phyloP scores from a whole-genome alignment of 2,797 vertebrate species.

The Falco rusticolus region DNA sequence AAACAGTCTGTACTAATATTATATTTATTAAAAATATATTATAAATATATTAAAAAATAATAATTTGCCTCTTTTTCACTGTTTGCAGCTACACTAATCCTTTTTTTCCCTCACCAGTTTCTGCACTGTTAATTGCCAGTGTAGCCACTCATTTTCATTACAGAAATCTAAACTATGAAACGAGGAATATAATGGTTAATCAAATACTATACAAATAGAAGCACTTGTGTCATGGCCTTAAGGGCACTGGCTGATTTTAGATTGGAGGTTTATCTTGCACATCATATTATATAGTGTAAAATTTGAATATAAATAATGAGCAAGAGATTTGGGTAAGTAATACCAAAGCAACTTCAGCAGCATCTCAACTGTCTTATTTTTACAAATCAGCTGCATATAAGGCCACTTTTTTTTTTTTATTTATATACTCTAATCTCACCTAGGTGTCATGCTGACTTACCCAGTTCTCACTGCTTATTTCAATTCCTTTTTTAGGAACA shows the following conservation, averaged over 20 bases:
- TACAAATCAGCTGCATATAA: not conserved
- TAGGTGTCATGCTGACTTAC: not conserved
- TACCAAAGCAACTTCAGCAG: not conserved
- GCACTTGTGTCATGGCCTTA: not conserved
- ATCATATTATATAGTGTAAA: conserved; percentile 7
- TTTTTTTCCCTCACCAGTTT: not conserved
- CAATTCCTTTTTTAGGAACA: not conserved
- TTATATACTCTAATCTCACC: not conserved
- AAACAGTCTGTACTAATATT: not conserved
- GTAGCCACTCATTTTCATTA: conserved; percentile 1
- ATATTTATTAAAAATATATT: too few species aligned
- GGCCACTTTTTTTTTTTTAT: not conserved
- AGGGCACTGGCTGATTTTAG: conserved; percentile 16
- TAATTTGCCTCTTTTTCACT: not conserved
- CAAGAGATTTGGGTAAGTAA: not conserved
- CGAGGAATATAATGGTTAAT: conserved; percentile 26
- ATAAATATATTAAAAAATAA: not conserved
- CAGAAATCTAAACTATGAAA: not conserved
- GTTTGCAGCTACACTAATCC: not conserved
- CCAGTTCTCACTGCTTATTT: not conserved
- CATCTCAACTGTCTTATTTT: not conserved
- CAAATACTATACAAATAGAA: conserved; percentile 28
- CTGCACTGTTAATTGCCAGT: not conserved
- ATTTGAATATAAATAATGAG: conserved; percentile 20
- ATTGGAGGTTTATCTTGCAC: conserved; percentile 27